Evolutionary conservation across 2,797 vertebrate genomes (phyloP).

Genomic region (Argentina silus): DNA sequence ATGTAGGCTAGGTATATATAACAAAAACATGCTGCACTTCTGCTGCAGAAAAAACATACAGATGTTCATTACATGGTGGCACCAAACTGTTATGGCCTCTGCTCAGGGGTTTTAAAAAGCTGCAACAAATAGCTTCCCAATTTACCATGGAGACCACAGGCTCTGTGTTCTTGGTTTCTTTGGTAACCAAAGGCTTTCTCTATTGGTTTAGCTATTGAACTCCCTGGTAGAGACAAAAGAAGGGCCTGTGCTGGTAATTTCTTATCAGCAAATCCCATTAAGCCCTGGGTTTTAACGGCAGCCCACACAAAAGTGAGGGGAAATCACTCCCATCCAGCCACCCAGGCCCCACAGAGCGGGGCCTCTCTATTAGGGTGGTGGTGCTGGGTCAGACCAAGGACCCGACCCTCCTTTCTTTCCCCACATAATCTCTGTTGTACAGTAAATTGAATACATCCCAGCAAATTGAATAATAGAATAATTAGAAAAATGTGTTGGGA

Average conservation of each 20-base stretch:
- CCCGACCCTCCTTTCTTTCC: neutral
- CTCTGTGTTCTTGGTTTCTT: slow-evolving; percentile 93
- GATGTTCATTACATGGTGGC: neutral
- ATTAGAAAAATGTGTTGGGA: neutral
- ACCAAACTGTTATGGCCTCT: slow-evolving; percentile 80
- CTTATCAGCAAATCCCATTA: slow-evolving; percentile 84
- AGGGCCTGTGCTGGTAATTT: slow-evolving; percentile 85
- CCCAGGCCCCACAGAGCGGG: slow-evolving; percentile 49
- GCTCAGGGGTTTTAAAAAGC: slow-evolving; percentile 84
- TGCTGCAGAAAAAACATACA: slow-evolving; percentile 3
- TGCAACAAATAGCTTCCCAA: slow-evolving; percentile 88
- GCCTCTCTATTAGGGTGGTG: neutral
- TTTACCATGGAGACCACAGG: slow-evolving; percentile 92
- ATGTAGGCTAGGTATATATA: neutral
- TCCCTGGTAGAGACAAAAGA: slow-evolving; percentile 92
- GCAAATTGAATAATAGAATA: neutral
- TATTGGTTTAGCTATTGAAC: slow-evolving; percentile 92
- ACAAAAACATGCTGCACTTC: neutral
- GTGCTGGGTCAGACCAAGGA: neutral
- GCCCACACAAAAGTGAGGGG: slow-evolving; percentile 81
- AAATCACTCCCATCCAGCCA: slow-evolving; percentile 63
- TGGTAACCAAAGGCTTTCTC: slow-evolving; percentile 90
- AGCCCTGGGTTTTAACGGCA: slow-evolving; percentile 78
- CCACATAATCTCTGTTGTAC: neutral
- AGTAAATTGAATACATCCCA: neutral